Evolutionary conservation across 2,113 vertebrate genomes (phyloP).

Genomic region (Barbus barbus): DNA sequence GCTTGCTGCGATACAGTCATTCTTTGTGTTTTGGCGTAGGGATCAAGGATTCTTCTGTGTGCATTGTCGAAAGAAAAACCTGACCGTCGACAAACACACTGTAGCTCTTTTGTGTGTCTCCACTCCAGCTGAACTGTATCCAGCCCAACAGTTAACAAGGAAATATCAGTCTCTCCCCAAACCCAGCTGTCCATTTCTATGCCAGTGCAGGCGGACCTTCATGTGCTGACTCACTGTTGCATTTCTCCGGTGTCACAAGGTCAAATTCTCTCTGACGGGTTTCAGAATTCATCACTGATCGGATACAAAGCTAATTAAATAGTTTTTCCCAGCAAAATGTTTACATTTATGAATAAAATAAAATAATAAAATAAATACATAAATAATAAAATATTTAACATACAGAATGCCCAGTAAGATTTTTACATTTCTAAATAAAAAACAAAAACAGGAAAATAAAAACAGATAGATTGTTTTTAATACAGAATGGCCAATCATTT

Average conservation of each 20-base stretch:
- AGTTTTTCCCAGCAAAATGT: background rate
- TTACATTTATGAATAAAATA: background rate
- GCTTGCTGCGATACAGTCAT: slow-evolving; percentile 8
- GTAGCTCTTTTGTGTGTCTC: slow-evolving; percentile 51
- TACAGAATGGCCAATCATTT: too few relatives aligned
- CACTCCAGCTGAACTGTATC: slow-evolving; percentile 42
- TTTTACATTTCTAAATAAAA: background rate
- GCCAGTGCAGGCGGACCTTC: slow-evolving; percentile 14
- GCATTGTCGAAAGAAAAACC: slow-evolving; percentile 53
- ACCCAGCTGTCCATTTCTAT: slow-evolving; percentile 15
- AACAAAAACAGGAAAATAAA: too few relatives aligned
- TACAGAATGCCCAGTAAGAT: background rate
- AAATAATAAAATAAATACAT: too few relatives aligned
- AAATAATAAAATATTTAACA: too few relatives aligned
- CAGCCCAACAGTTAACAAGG: slow-evolving; percentile 54
- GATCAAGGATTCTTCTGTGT: slow-evolving; percentile 42
- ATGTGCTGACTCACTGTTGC: slow-evolving; percentile 51
- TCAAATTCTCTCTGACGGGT: slow-evolving; percentile 48
- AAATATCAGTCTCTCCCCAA: slow-evolving; percentile 46
- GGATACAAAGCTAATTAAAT: background rate
- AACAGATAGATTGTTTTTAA: too few relatives aligned
- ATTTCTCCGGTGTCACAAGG: slow-evolving; percentile 52
- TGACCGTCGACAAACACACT: slow-evolving; percentile 48
- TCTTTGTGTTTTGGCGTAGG: slow-evolving; percentile 50
- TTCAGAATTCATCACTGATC: slow-evolving; percentile 48